Conservation (phyloP, 2,888 invertebrate genomes). For the Drosophila phalerata region DNA sequence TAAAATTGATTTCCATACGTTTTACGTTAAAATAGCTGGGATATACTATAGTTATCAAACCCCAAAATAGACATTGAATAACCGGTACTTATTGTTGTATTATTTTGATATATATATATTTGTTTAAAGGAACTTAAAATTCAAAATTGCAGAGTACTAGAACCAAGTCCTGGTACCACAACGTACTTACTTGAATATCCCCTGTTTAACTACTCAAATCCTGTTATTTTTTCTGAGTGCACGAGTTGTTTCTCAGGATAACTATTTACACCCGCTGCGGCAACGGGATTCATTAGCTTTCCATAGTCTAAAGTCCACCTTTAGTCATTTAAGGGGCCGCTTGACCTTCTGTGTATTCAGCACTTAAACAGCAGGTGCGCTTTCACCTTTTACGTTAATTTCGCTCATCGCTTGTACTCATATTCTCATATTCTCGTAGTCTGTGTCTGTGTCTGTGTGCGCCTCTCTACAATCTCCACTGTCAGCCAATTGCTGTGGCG, state of each 20-base stretch:
- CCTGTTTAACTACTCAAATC: too few relatives aligned
- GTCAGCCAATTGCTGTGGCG: constrained; percentile 29
- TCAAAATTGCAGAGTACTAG: too few relatives aligned
- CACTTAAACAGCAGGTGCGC: constrained; percentile 32
- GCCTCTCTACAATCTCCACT: constrained; percentile 1
- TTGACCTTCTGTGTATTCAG: constrained; percentile 50
- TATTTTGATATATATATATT: too few relatives aligned
- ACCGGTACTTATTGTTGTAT: too few relatives aligned
- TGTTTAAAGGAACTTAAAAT: too few relatives aligned
- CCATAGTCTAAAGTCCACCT: constrained; percentile 27
- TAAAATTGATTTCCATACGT: too few relatives aligned
- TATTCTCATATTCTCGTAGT: background rate
- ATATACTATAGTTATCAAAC: too few relatives aligned
- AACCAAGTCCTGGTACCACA: too few relatives aligned
- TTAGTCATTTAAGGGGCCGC: constrained; percentile 26
- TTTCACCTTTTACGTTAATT: constrained; percentile 67
- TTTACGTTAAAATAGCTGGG: too few relatives aligned
- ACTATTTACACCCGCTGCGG: constrained; percentile 49
- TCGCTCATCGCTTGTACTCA: constrained; percentile 24
- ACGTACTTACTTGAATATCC: too few relatives aligned
- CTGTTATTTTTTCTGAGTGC: too few relatives aligned
- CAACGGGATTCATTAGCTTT: constrained; percentile 65
- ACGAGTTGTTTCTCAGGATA: constrained; percentile 15
- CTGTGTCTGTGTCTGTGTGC: background rate
- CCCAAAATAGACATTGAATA: too few relatives aligned